phyloP scores from a whole-genome alignment of 2,888 invertebrate species.

The Reticulitermes lucifugus region DNA sequence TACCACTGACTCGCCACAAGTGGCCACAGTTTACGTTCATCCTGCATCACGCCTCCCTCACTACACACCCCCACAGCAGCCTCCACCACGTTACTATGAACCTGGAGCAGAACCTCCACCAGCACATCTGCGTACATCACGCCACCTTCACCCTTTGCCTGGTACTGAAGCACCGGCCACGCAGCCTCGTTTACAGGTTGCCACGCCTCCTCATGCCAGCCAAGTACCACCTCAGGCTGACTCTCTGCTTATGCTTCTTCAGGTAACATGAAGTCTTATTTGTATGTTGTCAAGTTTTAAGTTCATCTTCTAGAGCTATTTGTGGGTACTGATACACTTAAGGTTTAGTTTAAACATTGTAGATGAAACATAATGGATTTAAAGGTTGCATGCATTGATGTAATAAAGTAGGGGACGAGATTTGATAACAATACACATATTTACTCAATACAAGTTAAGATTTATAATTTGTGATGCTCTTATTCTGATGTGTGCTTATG shows the following conservation, averaged over 20 bases:
- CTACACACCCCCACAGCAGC: slow-evolving; percentile 59
- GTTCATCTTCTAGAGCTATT: no score
- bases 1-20: slow-evolving; percentile 77
- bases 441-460: no score
- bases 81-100: slow-evolving; percentile 67
- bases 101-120: slow-evolving; percentile 69
- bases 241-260: slow-evolving; percentile 81
- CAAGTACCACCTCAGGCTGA: slow-evolving; percentile 88
- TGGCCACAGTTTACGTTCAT: slow-evolving; percentile 74
- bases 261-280: slow-evolving; percentile 63
- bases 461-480: no score
- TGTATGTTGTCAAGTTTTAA: neutral
- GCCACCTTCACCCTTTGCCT: slow-evolving; percentile 59
- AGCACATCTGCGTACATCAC: slow-evolving; percentile 64
- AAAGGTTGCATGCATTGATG: no score
- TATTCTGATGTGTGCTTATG: no score
- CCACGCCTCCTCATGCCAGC: slow-evolving; percentile 78
- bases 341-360: no score
- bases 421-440: no score
- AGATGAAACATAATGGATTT: no score
- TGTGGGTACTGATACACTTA: no score
- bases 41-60: slow-evolving; percentile 65
- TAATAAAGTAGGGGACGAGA: no score
- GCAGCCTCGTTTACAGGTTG: slow-evolving; percentile 64
- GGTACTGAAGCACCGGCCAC: slow-evolving; percentile 55